phyloP scores from a whole-genome alignment of 30 jellyfish, hydroid and myxozoan genomes.

The Aurelia sp. region DNA sequence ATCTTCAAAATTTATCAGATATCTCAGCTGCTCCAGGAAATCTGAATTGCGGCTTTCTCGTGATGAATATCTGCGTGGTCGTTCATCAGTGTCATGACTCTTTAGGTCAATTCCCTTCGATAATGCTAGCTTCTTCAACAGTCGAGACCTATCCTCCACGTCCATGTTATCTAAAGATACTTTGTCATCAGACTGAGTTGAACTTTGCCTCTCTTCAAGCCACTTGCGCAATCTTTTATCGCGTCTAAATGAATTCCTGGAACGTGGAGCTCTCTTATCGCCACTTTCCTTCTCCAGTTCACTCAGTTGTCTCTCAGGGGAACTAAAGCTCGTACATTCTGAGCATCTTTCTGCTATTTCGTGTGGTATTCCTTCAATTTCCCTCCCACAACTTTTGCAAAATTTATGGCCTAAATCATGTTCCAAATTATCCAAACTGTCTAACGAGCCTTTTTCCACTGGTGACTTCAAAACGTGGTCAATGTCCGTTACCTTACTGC shows the following conservation, averaged over 20 bases:
- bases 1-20: conserved; percentile 68
- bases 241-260: conserved; percentile 60
- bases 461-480: conserved; percentile 41
- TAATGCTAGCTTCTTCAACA: conserved; percentile 40
- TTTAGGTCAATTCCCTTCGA: conserved; percentile 49
- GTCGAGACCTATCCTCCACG: conserved; percentile 46
- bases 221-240: conserved; percentile 68
- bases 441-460: conserved; percentile 14
- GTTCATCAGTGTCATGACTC: conserved; percentile 22
- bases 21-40: conserved; percentile 56
- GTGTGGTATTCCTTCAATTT: neutral
- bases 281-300: neutral
- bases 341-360: neutral
- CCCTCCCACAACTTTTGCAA: conserved; percentile 18
- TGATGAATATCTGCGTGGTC: conserved; percentile 22
- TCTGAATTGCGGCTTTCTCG: conserved; percentile 43
- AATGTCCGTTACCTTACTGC: conserved; percentile 39
- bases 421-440: conserved; percentile 3
- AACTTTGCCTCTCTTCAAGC: conserved; percentile 66
- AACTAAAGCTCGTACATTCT: neutral
- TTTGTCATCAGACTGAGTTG: conserved; percentile 30
- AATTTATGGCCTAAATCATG: conserved; percentile 2
- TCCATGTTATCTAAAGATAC: conserved; percentile 25
- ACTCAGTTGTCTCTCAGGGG: neutral
- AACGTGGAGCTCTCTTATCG: conserved; percentile 3